Base-by-base conservation (phyloP, 1,140 invertebrate species). In the Penaeus chinensis region DNA sequence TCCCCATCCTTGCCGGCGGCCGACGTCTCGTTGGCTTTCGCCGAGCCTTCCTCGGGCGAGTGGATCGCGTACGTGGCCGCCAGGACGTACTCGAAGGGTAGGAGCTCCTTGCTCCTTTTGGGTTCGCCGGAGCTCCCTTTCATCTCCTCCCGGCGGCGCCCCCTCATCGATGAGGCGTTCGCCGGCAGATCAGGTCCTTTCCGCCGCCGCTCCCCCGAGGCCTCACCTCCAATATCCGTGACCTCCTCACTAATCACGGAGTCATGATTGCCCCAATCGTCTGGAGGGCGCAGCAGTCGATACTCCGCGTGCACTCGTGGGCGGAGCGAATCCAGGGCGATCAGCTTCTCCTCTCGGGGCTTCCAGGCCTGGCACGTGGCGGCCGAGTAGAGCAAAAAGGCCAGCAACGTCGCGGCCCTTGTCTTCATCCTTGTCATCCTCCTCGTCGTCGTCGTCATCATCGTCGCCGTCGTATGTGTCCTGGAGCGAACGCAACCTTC, bases 281-380 rank as follows among this genome's bases (percentile, higher is more conserved):
- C 69, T 74, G 37, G 69, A 37, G 69, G 69, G 37, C 69, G 69
- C 69, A 74, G 69, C 69, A 74, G 69, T 74, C 69, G 69, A 74
- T 74, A 74, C n/a, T 74, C 69, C n/a, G 37, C n/a, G 24, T 37
- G 24, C 5, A 74, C 24, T 74, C 69, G 24, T 74, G 69, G 69
- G n/a, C 37, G 69, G 24, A 24, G 37, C 24, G 69, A 37, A n/a
- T 74, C 19, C n/a, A 74, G 69, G 69, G 37, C 69, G 10, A 74
- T 74, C n/a, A 37, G 24, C 69, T 37, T 74, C 24, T 74, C 69
- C n/a, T 74, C 37, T 27, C n/a, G 24, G 24, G 24, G 24, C 69
- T 18, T 27, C 19, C 22, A 18, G 24, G 24, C 37, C n/a, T 18
- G 69, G 24, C 37, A 32, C 37, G 69, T 27, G 24, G 24, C 69